These are phyloP conservation scores for Ectemnius lituratus DNA, from an alignment of 2,888 invertebrate genomes.

Conservation along the genomic window DNA sequence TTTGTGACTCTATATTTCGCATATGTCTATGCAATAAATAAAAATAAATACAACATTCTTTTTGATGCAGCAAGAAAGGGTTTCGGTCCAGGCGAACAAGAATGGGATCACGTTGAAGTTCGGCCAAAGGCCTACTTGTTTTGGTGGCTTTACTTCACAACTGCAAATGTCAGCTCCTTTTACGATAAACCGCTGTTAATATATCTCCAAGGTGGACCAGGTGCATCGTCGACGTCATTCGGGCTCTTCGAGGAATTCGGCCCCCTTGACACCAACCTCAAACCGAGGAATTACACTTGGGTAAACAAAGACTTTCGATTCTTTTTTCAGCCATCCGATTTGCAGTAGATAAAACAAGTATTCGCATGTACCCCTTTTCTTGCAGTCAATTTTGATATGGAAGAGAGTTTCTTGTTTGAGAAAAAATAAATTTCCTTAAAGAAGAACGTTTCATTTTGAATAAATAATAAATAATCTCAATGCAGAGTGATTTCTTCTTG, in stretches of 20 bases:
- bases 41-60: no score
- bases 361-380: no score
- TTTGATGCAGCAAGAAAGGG: slow-evolving; percentile 57
- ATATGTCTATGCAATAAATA: no score
- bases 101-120: slow-evolving; percentile 87
- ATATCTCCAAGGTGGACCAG: slow-evolving; percentile 95
- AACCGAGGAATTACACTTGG: slow-evolving; percentile 87
- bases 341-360: no score
- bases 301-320: slow-evolving; percentile 75
- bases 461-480: no score
- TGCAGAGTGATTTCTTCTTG: no score
- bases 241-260: slow-evolving; percentile 94
- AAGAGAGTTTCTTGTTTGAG: no score
- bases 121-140: slow-evolving; percentile 89
- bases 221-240: slow-evolving; percentile 87
- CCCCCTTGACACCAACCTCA: slow-evolving; percentile 84
- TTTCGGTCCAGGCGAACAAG: slow-evolving; percentile 84
- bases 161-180: slow-evolving; percentile 79
- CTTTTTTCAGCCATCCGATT: no score
- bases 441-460: no score
- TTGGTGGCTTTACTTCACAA: slow-evolving; percentile 91
- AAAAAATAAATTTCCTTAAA: no score
- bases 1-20: no score
- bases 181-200: slow-evolving; percentile 87
- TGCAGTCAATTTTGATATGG: no score